Conservation (phyloP, 2,888 invertebrate genomes). For the Drosophila flavopinicola region DNA sequence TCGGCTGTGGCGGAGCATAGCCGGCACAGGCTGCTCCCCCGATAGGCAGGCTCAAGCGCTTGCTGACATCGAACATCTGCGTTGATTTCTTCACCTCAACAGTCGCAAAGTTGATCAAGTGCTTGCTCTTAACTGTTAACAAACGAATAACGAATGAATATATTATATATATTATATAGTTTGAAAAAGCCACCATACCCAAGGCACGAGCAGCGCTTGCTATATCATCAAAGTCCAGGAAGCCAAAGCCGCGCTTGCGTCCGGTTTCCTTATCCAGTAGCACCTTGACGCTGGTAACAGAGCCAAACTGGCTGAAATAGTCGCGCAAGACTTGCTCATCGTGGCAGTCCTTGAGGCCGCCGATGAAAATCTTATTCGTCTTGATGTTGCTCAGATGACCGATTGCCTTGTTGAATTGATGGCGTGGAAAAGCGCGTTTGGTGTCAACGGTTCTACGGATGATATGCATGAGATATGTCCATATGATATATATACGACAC, state of each 20-base stretch:
- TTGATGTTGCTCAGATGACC: conserved; percentile 47
- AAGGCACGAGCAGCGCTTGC: conserved; percentile 80
- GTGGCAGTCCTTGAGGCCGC: conserved; percentile 82
- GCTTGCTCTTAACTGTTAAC: conserved; percentile 71
- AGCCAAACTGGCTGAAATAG: conserved; percentile 81
- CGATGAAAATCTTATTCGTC: conserved; percentile 81
- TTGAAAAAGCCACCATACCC: conserved; percentile 57
- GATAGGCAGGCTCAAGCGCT: conserved; percentile 83
- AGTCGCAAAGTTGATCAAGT: conserved; percentile 72
- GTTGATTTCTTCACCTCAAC: conserved; percentile 82
- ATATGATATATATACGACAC: conserved; percentile 59
- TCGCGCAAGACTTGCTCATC: conserved; percentile 74
- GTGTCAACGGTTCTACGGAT: conserved; percentile 79
- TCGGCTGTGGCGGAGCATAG: conserved; percentile 71
- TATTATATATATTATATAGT: background rate
- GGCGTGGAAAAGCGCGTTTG: conserved; percentile 80
- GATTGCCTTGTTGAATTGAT: conserved; percentile 70
- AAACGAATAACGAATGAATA: background rate
- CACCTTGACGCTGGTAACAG: conserved; percentile 75
- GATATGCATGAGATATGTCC: background rate
- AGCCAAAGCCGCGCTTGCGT: conserved; percentile 82
- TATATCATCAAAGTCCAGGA: conserved; percentile 80
- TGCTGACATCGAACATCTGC: conserved; percentile 73
- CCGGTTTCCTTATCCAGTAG: conserved; percentile 81
- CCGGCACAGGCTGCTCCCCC: conserved; percentile 71